A percentile compares a stretch with the other conserved stretches of the same genome.
These are phyloP conservation scores for Stenchaetothrips biformis DNA, from an alignment of 2,888 invertebrate species.

Conservation along the genomic window DNA sequence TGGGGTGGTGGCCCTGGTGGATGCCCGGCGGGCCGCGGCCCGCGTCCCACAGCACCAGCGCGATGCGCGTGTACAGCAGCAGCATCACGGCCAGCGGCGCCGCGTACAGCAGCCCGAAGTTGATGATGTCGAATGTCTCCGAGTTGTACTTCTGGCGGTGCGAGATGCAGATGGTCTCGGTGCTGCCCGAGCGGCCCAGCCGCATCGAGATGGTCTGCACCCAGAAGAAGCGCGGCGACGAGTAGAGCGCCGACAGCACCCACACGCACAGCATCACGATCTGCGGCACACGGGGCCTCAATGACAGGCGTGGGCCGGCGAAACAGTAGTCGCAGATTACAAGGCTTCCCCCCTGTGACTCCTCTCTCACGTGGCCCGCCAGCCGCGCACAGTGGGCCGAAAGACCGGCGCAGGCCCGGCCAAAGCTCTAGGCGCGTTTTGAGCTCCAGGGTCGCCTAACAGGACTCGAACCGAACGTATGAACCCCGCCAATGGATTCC, in stretches of 20 bases:
- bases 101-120: conserved; percentile 76
- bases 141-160: conserved; percentile 73
- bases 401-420: no score
- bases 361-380: background rate
- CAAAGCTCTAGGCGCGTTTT: no score
- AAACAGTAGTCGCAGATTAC: background rate
- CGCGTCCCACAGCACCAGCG: conserved; percentile 68
- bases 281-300: conserved; percentile 47
- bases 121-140: conserved; percentile 71
- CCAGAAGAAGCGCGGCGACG: conserved; percentile 77
- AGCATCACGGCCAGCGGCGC: conserved; percentile 73
- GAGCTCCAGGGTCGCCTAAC: no score
- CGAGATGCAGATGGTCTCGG: conserved; percentile 68
- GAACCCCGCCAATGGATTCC: no score
- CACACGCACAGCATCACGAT: conserved; percentile 73
- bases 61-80: conserved; percentile 76
- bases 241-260: conserved; percentile 76
- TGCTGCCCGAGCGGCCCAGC: conserved; percentile 51
- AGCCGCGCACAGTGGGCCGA: no score
- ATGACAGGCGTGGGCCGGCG: background rate
- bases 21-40: conserved; percentile 36
- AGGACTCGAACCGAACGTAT: no score
- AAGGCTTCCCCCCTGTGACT: background rate
- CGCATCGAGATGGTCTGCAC: conserved; percentile 68
- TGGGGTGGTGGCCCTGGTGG: conserved; percentile 23